Evolutionary conservation across 1,140 invertebrate genomes (phyloP), one percentile per base, ranked within the genome.

Genomic region (Odontomachus brunneus): DNA sequence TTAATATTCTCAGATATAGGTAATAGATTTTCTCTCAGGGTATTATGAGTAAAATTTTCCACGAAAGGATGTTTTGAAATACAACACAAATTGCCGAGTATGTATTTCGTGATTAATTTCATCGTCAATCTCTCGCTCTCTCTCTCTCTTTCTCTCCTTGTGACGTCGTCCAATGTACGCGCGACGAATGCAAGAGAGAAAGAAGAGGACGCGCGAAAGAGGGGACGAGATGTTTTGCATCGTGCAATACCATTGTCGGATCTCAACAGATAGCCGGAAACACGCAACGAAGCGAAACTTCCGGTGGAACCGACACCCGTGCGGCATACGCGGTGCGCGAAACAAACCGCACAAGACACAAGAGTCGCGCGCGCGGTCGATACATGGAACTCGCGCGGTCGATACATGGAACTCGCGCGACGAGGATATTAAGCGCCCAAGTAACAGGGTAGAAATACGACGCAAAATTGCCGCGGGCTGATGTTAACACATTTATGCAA

Each of bases 261-360:
- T 84, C 75, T 80, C 63, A 82, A 82, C 66, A 81, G 83, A 84
- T 84, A 82, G 51, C 83, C 83, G 83, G 83, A 84, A 84, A 82
- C 83, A 81, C 57, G 76, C 83, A 84, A 71, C 83, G 83, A 82
- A 84, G 76, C 83, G 83, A 82, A 84, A 72, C 67, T 84, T 84
- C 83, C 83, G 83, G 83, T 78, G 83, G 65, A 84, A 84, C 83
- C 67, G 78, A 84, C 83, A 84, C 82, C 75, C 65, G 38, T 84
- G 75, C 38, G 82, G 82, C 63, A 48, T 78, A 76, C 73, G 57
- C 53, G 82, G 82, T 78, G 69, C 29, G 72, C 62, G 62, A 53
- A 78, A 74, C 78, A 83, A 83, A 78, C 81, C 82, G 60, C 69
- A 82, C 59, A 62, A 74, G 78, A 74, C 49, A 65, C 72, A 59